A percentile compares a stretch with the other conserved stretches of the same genome.
phyloP scores from a whole-genome alignment of 2,888 invertebrate species.

The Eledone cirrhosa region DNA sequence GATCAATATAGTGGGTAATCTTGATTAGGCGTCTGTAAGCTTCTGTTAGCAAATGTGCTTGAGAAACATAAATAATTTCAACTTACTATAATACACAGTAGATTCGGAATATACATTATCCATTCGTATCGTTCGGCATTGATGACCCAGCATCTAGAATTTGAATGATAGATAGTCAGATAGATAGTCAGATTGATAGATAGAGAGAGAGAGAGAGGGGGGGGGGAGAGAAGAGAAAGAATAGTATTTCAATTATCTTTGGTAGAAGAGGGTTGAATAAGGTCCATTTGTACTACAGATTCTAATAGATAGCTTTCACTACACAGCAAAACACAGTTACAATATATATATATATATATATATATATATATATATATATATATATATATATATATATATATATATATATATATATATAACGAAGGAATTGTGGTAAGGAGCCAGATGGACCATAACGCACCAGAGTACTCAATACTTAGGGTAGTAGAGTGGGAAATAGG shows the following conservation, averaged over 20 bases:
- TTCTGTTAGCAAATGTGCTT: too few species aligned
- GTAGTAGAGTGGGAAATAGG: too few species aligned
- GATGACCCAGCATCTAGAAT: conserved; percentile 60
- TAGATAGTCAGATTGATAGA: too few species aligned
- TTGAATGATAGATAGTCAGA: conserved; percentile 32
- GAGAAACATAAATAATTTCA: too few species aligned
- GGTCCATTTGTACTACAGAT: background rate
- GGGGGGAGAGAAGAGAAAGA: background rate
- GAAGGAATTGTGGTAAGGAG: too few species aligned
- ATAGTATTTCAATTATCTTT: background rate
- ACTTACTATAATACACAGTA: conserved; percentile 57
- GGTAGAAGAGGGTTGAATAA: background rate
- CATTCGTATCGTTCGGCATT: conserved; percentile 56
- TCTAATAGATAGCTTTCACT: background rate
- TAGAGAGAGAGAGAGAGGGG: too few species aligned
- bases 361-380: conserved; percentile 6
- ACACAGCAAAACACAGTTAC: background rate
- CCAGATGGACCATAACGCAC: too few species aligned
- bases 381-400: conserved; percentile 6
- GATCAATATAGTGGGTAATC: too few species aligned
- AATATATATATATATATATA: conserved; percentile 6
- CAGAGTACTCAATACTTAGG: too few species aligned
- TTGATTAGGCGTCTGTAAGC: too few species aligned
- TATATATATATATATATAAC: background rate
- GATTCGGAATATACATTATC: conserved; percentile 56